A percentile compares a stretch with the other conserved stretches of the same genome.
phyloP scores from a whole-genome alignment of 2,113 vertebrate genomes.

The Xiphophorus hellerii region DNA sequence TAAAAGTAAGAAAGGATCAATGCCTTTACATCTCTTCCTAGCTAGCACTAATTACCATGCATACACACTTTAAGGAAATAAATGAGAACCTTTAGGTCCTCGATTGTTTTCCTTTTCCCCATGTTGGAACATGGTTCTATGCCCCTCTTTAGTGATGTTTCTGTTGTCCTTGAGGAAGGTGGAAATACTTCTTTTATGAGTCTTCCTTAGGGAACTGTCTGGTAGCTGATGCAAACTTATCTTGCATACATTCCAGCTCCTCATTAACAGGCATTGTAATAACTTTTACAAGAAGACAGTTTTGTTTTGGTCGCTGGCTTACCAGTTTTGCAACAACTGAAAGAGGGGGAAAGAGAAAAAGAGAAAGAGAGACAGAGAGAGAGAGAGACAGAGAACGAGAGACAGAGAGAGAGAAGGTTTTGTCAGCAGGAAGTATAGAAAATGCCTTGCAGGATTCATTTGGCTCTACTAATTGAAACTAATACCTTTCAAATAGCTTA shows the following conservation, averaged over 20 bases:
- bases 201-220: conserved; percentile 28
- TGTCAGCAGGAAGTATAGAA: conserved; percentile 49
- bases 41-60: conserved; percentile 18
- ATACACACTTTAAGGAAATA: background rate
- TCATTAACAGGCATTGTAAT: conserved; percentile 29
- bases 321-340: conserved; percentile 33
- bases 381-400: background rate
- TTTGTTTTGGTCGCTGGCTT: conserved; percentile 6
- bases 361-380: background rate
- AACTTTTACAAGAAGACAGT: background rate
- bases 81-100: conserved; percentile 6
- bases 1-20: conserved; percentile 4
- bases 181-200: conserved; percentile 35
- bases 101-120: conserved; percentile 19
- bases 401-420: conserved; percentile 9
- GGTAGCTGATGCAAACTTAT: conserved; percentile 36
- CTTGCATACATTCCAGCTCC: conserved; percentile 12
- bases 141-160: conserved; percentile 7
- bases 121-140: conserved; percentile 19
- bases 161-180: conserved; percentile 48
- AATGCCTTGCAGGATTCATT: conserved; percentile 50
- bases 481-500: conserved; percentile 61
- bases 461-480: conserved; percentile 65
- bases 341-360: background rate
- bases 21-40: conserved; percentile 14